These are phyloP conservation scores for Larimichthys polyactis DNA, from an alignment of 2,113 vertebrate species.

Conservation along the genomic window DNA sequence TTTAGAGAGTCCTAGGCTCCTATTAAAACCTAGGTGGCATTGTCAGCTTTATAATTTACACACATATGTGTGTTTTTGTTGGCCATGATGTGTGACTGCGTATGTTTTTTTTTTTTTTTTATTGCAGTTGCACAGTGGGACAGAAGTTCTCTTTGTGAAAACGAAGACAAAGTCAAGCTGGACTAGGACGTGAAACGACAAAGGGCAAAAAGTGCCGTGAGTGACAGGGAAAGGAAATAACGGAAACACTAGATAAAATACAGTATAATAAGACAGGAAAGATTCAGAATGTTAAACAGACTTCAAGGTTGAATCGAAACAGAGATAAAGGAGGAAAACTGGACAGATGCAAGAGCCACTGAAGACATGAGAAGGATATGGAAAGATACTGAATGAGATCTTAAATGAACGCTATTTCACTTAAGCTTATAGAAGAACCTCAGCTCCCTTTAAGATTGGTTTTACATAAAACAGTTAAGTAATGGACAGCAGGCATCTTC, in stretches of 20 bases:
- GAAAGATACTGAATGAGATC: neutral
- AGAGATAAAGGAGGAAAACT: conserved; percentile 2
- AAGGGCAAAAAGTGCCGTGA: neutral
- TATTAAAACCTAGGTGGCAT: no score
- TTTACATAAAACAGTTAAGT: neutral
- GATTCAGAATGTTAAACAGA: conserved; percentile 18
- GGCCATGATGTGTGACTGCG: conserved; percentile 13
- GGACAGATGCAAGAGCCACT: neutral
- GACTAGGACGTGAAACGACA: neutral
- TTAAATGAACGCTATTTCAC: neutral
- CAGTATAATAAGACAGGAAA: conserved; percentile 6
- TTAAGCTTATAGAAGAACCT: neutral
- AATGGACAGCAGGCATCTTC: neutral
- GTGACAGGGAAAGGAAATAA: conserved; percentile 1
- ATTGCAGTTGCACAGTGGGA: neutral
- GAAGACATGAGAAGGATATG: neutral
- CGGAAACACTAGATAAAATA: neutral
- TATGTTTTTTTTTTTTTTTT: neutral
- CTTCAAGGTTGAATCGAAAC: neutral
- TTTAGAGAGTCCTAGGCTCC: no score
- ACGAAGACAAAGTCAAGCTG: conserved; percentile 11
- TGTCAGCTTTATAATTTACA: no score
- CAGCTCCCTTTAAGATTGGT: neutral
- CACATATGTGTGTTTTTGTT: conserved; percentile 2
- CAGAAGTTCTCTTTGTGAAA: neutral